Base-by-base conservation (phyloP, 2,888 invertebrate species). In the Sarcophaga caerulescens region DNA sequence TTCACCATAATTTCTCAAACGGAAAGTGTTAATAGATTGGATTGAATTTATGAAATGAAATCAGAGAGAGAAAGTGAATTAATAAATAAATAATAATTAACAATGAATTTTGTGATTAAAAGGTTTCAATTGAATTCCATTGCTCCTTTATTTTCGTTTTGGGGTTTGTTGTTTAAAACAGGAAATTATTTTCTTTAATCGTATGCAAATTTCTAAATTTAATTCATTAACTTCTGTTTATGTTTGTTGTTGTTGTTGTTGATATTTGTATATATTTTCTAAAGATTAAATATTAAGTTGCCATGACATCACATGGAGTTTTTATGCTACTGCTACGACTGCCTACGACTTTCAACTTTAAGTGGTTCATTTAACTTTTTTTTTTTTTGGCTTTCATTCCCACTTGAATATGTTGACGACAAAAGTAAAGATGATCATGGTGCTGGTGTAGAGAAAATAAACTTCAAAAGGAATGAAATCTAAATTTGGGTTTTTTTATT, bases 281-380 rank as follows among this genome's bases (percentile, higher is more conserved):
- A 62, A 10, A 62, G 35, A 63, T 83, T 71, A 66, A 70, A 76
- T 68, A 66, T 76, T 70, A 71, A 77, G 75, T 81, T 80, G 76
- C 81, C 80, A 81, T 86, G 80, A 84, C 77, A 81, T 59, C 74
- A 47, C 57, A 70, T 5, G 59, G 65, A 71, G 65, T 63, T 35
- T 35, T 35, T 59, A 59, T 35, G 57, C 62, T 84, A 35, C 45
- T 69, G 19, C 81, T n/a, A n/a, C n/a, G n/a, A n/a, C n/a, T 76
- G 80, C 82, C 85, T 81, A 78, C 74, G 77, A 69, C 19, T 80
- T 52, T 74, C 59, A 76, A 66, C 45, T 80, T 80, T 71, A 80
- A 84, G 75, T 84, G 79, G 84, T 84, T 84, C 84, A 80, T 80
- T 84, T 75, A 80, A 84, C 75, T 65, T 69, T 65, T 81, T 79